These are phyloP conservation scores for Neotoxoptera formosana DNA, from an alignment of 1,140 invertebrate species.

Conservation along the genomic window DNA sequence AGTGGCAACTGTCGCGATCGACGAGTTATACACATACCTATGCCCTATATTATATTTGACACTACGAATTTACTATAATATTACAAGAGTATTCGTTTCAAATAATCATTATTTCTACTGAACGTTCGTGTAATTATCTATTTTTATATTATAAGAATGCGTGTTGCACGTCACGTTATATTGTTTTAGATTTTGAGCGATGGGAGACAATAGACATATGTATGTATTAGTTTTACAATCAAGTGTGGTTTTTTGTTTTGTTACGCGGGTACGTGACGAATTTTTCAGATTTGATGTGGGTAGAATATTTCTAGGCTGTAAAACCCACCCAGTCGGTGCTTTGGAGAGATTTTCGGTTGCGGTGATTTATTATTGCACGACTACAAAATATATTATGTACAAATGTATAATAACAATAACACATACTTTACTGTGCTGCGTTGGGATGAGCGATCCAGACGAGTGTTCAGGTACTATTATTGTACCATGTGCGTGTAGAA, in stretches of 20 bases:
- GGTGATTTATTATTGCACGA: background rate
- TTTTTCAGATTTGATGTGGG: background rate
- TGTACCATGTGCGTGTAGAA: too few species aligned
- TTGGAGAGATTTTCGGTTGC: background rate
- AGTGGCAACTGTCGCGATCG: too few species aligned
- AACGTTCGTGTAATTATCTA: background rate
- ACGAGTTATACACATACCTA: background rate
- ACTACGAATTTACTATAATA: background rate
- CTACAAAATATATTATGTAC: background rate
- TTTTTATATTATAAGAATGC: background rate
- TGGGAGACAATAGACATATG: background rate
- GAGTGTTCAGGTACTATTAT: too few species aligned
- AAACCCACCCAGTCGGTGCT: background rate
- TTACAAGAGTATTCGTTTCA: background rate
- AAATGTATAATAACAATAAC: background rate
- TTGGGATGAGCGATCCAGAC: background rate
- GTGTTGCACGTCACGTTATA: background rate
- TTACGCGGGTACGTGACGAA: background rate
- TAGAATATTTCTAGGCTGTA: background rate
- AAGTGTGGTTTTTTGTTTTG: background rate
- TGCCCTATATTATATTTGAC: background rate
- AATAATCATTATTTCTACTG: background rate
- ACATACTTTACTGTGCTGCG: background rate
- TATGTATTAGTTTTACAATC: background rate
- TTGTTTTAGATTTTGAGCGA: background rate